Base-by-base conservation (phyloP, 2,113 vertebrate species). In the Notarius lentiginosus region DNA sequence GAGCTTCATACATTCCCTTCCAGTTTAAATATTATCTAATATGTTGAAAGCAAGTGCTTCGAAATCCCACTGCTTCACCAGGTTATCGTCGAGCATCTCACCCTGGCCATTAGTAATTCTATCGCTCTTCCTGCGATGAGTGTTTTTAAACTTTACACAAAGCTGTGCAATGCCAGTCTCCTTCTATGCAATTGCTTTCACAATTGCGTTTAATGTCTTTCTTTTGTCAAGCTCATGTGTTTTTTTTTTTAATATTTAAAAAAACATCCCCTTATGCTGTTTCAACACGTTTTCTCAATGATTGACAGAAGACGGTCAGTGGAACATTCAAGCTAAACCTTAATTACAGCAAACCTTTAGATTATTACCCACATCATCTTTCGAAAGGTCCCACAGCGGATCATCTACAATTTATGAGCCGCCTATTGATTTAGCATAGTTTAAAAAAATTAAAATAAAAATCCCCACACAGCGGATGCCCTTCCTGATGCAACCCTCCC, bases 21-120 rank as follows among this genome's bases (percentile, higher is more conserved):
- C 0, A 41, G 82, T 84, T 84, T 89, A 70, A 84, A 76, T 53
- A 84, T 87, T 87, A 81, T 76, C 85, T 75, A 51, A 87, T 83
- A 73, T 79, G 61, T 70, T 68, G 47, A 84, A 84, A 68, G 53
- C 79, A 79, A 86, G 82, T 73, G 51, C 18, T 27, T 87, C 60
- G 60, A 84, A 68, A 75, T 65, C 49, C 10, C 11, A 53, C 27
- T 53, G 76, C 41, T 85, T 87, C 53, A 87, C 34, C 27, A 30
- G 27, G 56, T 61, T 81, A 81, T 41, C 20, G 22, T 56, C 60
- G 27, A 56, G 76, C 22, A 75, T 75, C 81, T 87, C 58, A 87
- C 88, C 76, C 79, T 63, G 84, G 82, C 49, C 82, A 80, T 89
- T 84, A 76, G 77, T 61, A 63, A 65, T 55, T 51, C 56, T 34